These are phyloP conservation scores for Sitodiplosis mosellana DNA, from an alignment of 1,140 invertebrate genomes.

Conservation along the genomic window DNA sequence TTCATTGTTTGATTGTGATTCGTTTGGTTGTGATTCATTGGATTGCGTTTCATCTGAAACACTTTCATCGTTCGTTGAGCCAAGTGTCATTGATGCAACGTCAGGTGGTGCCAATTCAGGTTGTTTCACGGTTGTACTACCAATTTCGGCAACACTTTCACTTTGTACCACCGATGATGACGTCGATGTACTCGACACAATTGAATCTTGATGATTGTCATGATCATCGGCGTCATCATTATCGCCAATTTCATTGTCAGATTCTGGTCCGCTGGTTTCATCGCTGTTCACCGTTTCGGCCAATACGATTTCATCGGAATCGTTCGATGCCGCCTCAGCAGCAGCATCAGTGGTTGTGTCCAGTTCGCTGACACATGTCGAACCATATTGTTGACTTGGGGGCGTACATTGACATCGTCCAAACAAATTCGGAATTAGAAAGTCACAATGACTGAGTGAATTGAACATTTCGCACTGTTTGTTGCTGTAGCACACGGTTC, in stretches of 20 bases:
- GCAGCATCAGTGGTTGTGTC: background rate
- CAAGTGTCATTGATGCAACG: background rate
- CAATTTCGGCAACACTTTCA: background rate
- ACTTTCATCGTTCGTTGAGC: too few species aligned
- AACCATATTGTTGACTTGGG: conserved; percentile 42
- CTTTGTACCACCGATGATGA: background rate
- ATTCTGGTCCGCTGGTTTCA: background rate
- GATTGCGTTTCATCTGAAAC: too few species aligned
- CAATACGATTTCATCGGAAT: background rate
- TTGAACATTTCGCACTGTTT: conserved; percentile 70
- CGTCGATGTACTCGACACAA: too few species aligned
- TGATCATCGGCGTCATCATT: too few species aligned
- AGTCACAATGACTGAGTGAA: conserved; percentile 66
- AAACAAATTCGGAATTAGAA: conserved; percentile 71
- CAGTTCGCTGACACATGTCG: conserved; percentile 27
- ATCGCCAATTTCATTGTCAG: background rate
- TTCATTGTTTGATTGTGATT: too few species aligned
- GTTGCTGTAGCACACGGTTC: conserved; percentile 77
- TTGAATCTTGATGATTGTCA: too few species aligned
- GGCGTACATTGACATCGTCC: conserved; percentile 67
- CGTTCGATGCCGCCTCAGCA: background rate
- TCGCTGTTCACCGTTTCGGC: background rate
- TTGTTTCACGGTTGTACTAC: background rate
- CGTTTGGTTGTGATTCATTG: too few species aligned
- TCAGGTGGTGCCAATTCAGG: background rate